Evolutionary conservation across 2,797 vertebrate species (phyloP), one percentile per base, ranked within the genome.

Genomic region (Melanotaenia nigrans): DNA sequence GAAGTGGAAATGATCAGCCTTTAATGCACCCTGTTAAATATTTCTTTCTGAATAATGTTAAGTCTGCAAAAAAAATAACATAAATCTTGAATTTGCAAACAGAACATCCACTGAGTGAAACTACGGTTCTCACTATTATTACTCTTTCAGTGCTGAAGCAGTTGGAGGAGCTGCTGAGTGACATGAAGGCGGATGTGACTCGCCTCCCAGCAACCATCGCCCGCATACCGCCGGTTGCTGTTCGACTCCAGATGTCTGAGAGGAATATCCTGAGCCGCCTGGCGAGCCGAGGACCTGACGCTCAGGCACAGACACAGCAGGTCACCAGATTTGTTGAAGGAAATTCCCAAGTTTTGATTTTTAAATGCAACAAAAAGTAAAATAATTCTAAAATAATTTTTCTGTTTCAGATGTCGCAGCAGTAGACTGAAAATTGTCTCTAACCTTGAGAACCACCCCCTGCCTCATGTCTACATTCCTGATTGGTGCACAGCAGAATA

Each of bases 131-230:
- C 33, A 13, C 13, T 12, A 18, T 2, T 1, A 2, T 14, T 4
- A 61, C 5, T 47, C 3, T 22, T 5, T 65, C 88, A 99, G 98
- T 99, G 86, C 93, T 99, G 90, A 99, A 99, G 92, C 98, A 99
- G 94, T 81, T 99, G 91, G 98, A 99, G 90, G 98, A 99, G 90
- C 92, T 99, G 77, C 89, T 99, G 77, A 99, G 97, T 81, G 98
- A 99, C 92, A 99, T 99, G 98, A 99, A 99, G 93, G 98, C 98
- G 0, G 98, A 99, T 54, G 98, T 99, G 77, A 99, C 97, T 8
- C 96, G 97, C 65, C 94, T 99, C 79, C 98, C 98, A 1, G 97
- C 98, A 57, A 99, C 97, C 42, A 99, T 99, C 35, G 97, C 98
- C 82, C 95, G 98, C 75, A 99, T 99, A 87, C 97, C 98, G 0